Conservation (phyloP, 2,888 invertebrate genomes). For the Tromatobia lineatoria region DNA sequence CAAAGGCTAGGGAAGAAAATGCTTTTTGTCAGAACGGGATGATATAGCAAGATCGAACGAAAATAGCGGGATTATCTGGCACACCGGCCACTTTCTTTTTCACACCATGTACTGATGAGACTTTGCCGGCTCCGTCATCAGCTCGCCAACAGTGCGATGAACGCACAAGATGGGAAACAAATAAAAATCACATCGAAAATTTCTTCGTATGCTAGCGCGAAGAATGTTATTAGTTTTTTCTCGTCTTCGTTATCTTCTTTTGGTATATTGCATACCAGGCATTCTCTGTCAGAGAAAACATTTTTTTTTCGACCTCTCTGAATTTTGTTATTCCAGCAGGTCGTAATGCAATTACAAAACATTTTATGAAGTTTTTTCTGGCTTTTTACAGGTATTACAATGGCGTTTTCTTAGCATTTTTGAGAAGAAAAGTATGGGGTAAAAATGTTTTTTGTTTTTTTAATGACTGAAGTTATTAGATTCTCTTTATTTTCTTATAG, state of each 20-base stretch:
- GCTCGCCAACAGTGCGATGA: not conserved
- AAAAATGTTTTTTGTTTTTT: no score
- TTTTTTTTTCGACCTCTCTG: no score
- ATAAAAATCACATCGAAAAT: constrained; percentile 45
- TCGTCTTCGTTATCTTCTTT: constrained; percentile 21
- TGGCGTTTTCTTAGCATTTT: no score
- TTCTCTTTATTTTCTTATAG: no score
- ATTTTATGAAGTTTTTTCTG: no score
- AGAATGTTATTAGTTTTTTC: constrained; percentile 36
- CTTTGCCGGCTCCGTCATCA: constrained; percentile 3
- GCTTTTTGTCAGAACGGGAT: constrained; percentile 49
- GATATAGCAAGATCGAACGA: constrained; percentile 68
- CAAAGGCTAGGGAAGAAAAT: constrained; percentile 16
- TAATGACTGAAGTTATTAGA: no score
- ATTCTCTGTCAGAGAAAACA: constrained; percentile 7
- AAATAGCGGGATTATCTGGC: constrained; percentile 65
- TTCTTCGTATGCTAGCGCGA: constrained; percentile 33
- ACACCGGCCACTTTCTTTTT: constrained; percentile 25
- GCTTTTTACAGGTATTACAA: no score
- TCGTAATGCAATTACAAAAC: no score
- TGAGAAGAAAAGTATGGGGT: no score
- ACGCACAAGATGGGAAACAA: not conserved
- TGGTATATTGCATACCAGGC: constrained; percentile 1
- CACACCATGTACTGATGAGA: constrained; percentile 29
- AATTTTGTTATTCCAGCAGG: no score